Conservation (phyloP, 2,888 invertebrate genomes). For the Pammene fasciana region DNA sequence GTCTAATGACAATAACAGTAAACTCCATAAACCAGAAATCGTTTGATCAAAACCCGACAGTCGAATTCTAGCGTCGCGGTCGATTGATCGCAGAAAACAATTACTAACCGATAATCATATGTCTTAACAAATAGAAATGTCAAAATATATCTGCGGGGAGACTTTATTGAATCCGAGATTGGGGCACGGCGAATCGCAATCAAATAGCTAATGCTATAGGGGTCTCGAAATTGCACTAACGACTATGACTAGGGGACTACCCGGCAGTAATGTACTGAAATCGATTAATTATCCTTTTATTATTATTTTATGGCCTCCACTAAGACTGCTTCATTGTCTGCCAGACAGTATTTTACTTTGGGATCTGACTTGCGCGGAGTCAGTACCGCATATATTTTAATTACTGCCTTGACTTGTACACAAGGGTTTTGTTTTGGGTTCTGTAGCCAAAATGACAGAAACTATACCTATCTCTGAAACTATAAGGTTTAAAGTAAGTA, state of each 20-base stretch:
- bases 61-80: slow-evolving; percentile 2
- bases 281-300: slow-evolving; percentile 82
- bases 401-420: background rate
- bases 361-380: slow-evolving; percentile 29
- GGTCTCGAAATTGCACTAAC: slow-evolving; percentile 63
- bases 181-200: slow-evolving; percentile 64
- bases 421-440: background rate
- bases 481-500: no score
- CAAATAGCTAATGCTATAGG: slow-evolving; percentile 68
- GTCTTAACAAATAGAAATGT: slow-evolving; percentile 76
- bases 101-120: slow-evolving; percentile 72
- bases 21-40: background rate
- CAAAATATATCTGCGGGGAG: slow-evolving; percentile 74
- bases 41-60: background rate
- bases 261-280: slow-evolving; percentile 74
- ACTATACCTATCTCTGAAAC: no score
- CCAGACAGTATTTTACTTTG: slow-evolving; percentile 42
- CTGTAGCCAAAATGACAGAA: background rate
- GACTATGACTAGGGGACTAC: slow-evolving; percentile 57
- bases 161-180: slow-evolving; percentile 70
- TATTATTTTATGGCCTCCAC: slow-evolving; percentile 75
- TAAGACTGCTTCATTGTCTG: slow-evolving; percentile 51
- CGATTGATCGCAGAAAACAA: slow-evolving; percentile 56
- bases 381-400: slow-evolving; percentile 26
- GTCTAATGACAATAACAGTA: background rate